Conservation (phyloP, 2,113 vertebrate genomes). For the Neogobius melanostomus region DNA sequence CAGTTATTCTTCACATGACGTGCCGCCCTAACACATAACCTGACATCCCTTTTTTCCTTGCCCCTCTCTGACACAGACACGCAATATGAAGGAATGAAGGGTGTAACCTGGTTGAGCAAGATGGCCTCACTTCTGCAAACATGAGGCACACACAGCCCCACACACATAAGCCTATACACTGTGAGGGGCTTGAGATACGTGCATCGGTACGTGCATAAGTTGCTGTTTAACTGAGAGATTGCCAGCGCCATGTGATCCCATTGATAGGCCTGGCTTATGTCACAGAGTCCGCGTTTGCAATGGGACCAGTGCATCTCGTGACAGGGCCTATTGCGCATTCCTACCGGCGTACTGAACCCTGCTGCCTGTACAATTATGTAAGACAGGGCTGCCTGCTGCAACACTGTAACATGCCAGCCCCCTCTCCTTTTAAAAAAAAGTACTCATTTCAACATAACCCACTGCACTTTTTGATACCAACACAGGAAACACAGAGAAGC, state of each 20-base stretch:
- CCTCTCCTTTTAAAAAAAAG: slow-evolving; percentile 9
- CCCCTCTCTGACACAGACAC: slow-evolving; percentile 41
- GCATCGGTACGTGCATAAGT: slow-evolving; percentile 12
- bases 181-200: slow-evolving; percentile 15
- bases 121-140: slow-evolving; percentile 69
- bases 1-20: neutral
- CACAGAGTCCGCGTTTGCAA: slow-evolving; percentile 56
- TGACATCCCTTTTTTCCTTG: slow-evolving; percentile 53
- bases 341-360: slow-evolving; percentile 65
- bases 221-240: slow-evolving; percentile 36
- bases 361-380: slow-evolving; percentile 69
- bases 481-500: neutral
- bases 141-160: slow-evolving; percentile 1
- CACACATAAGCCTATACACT: neutral
- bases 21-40: neutral
- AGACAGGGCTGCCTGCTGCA: slow-evolving; percentile 46
- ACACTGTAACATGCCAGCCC: slow-evolving; percentile 32
- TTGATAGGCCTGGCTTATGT: slow-evolving; percentile 59
- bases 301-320: slow-evolving; percentile 70
- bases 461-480: slow-evolving; percentile 12
- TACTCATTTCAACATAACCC: neutral
- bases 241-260: slow-evolving; percentile 58
- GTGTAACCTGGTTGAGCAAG: slow-evolving; percentile 71
- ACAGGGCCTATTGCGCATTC: slow-evolving; percentile 71
- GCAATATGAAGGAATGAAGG: slow-evolving; percentile 64